Evolutionary conservation across 2,888 invertebrate species (phyloP), one percentile per base, ranked within the genome.

Genomic region (Drosophila conformis): DNA sequence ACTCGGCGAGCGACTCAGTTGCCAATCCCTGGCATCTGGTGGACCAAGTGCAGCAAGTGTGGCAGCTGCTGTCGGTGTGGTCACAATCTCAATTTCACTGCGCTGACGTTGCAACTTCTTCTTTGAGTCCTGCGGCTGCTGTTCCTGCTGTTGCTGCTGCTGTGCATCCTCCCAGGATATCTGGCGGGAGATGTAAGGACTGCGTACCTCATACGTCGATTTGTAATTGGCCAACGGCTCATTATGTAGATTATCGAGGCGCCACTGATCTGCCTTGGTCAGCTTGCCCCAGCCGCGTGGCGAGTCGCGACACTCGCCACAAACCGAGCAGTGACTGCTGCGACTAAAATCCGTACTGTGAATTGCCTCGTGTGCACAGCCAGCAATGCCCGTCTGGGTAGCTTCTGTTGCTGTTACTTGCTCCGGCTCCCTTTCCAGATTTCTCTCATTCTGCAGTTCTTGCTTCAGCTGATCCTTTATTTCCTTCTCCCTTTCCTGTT

Each of bases 121-220:
- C 35, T 63, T 65, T 0, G 71, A 4, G 3, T 78, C 64, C 49
- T 60, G 31, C 8, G 25, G 31, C 11, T 49, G 49, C 10, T 35
- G 57, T n/a, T 64, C 65, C 35, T 18, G 18, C 6, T 63, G 31
- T 3, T 49, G 69, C 10, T 61, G 69, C 10, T 56, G 67, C 42
- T 78, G 90, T 21, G 78, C 71, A 3, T 92, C 89, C 69, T 91
- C 88, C 91, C 91, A 92, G 59, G 89, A 87, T 63, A 91, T 90
- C 70, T 91, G 91, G 2, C 88, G 81, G 15, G 91, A 91, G 52
- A 91, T 67, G 63, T 91, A 90, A 0, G 91, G 92, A 80, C 91
- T 91, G 35, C 82, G 87, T 33, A 92, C 81, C 68, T 92, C 91
- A 60, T 92, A 92, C 58, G 88, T 91, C 64, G 92, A 85, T 59